phyloP scores from a whole-genome alignment of 2,113 vertebrate species.

The Leptosomus discolor region DNA sequence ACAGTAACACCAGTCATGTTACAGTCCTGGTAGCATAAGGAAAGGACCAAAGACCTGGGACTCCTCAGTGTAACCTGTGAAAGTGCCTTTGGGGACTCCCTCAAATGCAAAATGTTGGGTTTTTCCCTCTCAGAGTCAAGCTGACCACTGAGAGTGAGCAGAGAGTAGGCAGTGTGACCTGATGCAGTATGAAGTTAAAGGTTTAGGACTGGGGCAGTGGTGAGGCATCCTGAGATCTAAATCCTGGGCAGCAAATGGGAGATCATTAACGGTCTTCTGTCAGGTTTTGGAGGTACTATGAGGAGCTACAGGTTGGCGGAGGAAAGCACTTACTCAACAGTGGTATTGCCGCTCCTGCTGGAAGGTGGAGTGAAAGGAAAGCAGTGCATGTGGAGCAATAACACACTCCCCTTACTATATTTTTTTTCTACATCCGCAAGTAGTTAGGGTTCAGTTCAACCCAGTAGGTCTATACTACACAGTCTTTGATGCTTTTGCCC shows the following conservation, averaged over 20 bases:
- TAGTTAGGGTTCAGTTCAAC: background rate
- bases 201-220: background rate
- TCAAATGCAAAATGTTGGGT: background rate
- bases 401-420: background rate
- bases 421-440: background rate
- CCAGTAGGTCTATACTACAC: background rate
- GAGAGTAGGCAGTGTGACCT: rapidly evolving
- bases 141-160: background rate
- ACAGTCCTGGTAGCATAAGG: background rate
- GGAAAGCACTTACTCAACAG: rapidly evolving
- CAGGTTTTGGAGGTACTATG: too few species aligned
- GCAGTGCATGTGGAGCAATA: rapidly evolving
- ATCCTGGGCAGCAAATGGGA: background rate
- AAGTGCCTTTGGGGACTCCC: background rate
- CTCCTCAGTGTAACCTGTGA: rapidly evolving
- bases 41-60: background rate
- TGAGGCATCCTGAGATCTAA: too few species aligned
- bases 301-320: background rate
- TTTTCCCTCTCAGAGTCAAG: rapidly evolving
- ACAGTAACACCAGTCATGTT: background rate
- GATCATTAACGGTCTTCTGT: background rate
- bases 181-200: background rate
- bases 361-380: background rate
- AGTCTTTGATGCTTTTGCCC: background rate
- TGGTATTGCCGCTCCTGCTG: background rate